Conservation (phyloP, 2,888 invertebrate genomes). For the Chymomyza amoena region DNA sequence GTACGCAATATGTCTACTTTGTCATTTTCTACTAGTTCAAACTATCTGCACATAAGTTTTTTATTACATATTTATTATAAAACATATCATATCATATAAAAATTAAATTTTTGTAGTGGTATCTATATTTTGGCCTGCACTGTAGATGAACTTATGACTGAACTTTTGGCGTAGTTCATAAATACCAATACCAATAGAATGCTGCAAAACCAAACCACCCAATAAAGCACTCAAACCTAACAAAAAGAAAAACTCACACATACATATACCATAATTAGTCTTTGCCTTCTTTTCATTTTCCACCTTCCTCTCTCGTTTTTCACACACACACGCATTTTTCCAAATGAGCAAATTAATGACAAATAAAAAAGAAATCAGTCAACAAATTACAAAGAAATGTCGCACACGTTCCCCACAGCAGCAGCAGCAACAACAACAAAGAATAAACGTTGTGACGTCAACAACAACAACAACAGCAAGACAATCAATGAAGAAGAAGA, state of each 20-base stretch:
- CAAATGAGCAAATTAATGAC: constrained; percentile 44
- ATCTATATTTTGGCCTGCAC: no score
- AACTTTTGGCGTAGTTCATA: no score
- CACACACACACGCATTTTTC: not conserved
- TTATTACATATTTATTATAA: no score
- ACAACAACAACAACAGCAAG: not conserved
- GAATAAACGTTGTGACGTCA: not conserved
- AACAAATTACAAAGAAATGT: constrained; percentile 50
- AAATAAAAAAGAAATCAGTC: constrained; percentile 27
- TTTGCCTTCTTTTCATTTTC: not conserved
- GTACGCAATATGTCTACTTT: no score
- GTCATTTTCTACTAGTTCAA: no score
- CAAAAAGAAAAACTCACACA: not conserved
- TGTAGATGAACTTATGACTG: no score
- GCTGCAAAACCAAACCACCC: not conserved
- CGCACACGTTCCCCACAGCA: constrained; percentile 37
- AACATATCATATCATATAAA: no score
- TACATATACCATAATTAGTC: not conserved
- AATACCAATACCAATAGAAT: not conserved
- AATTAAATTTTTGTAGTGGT: no score
- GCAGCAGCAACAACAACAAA: not conserved
- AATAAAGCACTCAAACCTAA: not conserved
- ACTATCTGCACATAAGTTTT: no score
- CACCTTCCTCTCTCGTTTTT: not conserved
- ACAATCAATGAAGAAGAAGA: constrained; percentile 18